Evolutionary conservation across 2,113 vertebrate species (phyloP).

Genomic region (Brevimyrus niger): DNA sequence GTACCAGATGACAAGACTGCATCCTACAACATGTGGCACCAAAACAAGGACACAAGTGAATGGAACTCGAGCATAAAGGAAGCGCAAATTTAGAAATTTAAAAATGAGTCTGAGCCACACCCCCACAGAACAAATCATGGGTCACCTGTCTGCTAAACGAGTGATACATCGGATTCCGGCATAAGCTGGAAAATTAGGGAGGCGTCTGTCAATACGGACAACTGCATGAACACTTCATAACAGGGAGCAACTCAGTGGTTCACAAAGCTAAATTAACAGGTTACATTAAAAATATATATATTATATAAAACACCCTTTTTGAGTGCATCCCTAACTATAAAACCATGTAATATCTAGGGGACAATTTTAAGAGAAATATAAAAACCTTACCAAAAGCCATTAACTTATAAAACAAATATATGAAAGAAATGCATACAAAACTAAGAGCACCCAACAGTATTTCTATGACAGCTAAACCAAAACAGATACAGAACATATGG

Average conservation of each 20-base stretch:
- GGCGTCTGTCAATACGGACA: not conserved
- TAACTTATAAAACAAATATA: not conserved
- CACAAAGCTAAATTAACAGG: not conserved
- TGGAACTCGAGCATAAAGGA: not conserved
- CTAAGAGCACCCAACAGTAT: not conserved
- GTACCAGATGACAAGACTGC: not conserved
- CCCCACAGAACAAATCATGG: not conserved
- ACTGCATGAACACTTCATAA: not conserved
- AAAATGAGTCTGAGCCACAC: not conserved
- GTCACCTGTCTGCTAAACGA: not conserved
- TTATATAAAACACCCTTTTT: not conserved
- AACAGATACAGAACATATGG: not conserved
- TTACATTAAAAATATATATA: not conserved
- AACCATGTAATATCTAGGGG: not conserved
- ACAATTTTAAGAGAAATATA: not conserved
- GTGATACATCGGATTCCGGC: not conserved
- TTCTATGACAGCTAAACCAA: not conserved
- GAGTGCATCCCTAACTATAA: not conserved
- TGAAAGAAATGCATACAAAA: not conserved
- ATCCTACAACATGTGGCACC: not conserved
- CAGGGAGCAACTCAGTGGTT: not conserved
- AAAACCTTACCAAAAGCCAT: not conserved
- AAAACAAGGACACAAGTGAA: not conserved
- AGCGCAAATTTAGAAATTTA: not conserved
- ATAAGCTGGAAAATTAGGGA: not conserved